phyloP scores from a whole-genome alignment of 2,113 vertebrate species.

The Crocuta crocuta region DNA sequence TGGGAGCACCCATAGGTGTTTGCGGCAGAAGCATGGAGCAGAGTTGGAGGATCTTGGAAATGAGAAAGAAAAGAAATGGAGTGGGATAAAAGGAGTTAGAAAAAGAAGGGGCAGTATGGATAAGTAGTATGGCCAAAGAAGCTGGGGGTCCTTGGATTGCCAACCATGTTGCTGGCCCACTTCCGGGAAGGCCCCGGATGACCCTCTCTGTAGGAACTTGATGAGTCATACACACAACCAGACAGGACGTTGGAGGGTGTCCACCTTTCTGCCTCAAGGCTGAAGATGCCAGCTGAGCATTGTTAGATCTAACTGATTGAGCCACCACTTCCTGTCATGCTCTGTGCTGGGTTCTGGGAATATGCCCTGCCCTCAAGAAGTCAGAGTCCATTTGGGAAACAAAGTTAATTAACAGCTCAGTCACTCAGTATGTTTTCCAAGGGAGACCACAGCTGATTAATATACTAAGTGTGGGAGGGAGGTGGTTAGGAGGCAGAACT shows the following conservation, averaged over 20 bases:
- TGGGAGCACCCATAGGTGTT: background rate
- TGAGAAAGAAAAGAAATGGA: background rate
- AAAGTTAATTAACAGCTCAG: background rate
- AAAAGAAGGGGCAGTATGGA: background rate
- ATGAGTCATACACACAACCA: constrained; percentile 39
- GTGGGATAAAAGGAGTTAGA: background rate
- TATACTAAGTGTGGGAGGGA: background rate
- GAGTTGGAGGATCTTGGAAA: background rate
- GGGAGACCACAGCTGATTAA: background rate
- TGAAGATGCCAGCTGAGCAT: background rate
- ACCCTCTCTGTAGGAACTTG: background rate
- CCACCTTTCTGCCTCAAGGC: background rate
- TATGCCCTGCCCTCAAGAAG: background rate
- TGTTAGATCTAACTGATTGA: background rate
- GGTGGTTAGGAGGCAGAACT: background rate
- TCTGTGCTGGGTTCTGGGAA: background rate
- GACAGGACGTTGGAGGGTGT: background rate
- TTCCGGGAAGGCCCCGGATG: background rate
- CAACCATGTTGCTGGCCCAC: background rate
- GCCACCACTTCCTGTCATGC: background rate
- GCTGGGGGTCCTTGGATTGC: background rate
- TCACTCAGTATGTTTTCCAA: background rate
- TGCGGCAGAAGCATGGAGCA: background rate
- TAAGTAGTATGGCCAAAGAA: background rate
- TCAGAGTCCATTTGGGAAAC: background rate